These are phyloP conservation scores for Clarias platycephalus DNA, from an alignment of 2,797 vertebrate genomes.

Conservation along the genomic window DNA sequence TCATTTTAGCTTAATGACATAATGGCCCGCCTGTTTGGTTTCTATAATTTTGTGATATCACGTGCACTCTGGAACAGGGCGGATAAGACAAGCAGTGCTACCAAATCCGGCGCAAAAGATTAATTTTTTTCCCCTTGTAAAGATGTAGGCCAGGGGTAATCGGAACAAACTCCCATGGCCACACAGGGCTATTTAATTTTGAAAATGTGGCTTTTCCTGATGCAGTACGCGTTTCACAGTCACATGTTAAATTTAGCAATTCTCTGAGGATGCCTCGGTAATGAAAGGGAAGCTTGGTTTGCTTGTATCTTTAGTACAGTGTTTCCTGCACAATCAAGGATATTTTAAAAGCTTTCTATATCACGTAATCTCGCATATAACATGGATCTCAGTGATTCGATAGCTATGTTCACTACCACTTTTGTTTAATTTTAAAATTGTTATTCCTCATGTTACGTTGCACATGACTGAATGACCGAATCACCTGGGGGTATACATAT, in stretches of 20 bases:
- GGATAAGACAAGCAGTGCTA: neutral
- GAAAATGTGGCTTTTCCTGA: constrained; percentile 23
- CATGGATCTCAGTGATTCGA: neutral
- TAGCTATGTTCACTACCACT: neutral
- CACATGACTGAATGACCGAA: neutral
- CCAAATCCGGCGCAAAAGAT: constrained; percentile 17
- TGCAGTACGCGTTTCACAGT: constrained; percentile 1
- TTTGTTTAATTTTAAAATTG: neutral
- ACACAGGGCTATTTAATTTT: constrained; percentile 8
- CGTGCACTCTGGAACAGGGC: neutral
- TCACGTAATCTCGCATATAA: neutral
- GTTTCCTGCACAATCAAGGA: neutral
- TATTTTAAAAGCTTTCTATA: neutral
- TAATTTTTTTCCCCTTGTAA: constrained; percentile 1
- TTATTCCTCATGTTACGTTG: neutral
- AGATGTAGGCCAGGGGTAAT: constrained; percentile 29
- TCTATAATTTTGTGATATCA: neutral
- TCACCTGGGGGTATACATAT: neutral
- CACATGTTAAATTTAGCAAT: constrained; percentile 12
- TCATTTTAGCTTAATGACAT: constrained; percentile 29
- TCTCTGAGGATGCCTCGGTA: neutral
- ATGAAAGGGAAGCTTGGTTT: neutral
- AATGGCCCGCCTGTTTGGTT: constrained; percentile 27
- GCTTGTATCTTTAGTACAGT: neutral
- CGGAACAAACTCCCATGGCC: neutral